Conservation (phyloP, 1,140 invertebrate species). For the Lepidurus packardi region DNA sequence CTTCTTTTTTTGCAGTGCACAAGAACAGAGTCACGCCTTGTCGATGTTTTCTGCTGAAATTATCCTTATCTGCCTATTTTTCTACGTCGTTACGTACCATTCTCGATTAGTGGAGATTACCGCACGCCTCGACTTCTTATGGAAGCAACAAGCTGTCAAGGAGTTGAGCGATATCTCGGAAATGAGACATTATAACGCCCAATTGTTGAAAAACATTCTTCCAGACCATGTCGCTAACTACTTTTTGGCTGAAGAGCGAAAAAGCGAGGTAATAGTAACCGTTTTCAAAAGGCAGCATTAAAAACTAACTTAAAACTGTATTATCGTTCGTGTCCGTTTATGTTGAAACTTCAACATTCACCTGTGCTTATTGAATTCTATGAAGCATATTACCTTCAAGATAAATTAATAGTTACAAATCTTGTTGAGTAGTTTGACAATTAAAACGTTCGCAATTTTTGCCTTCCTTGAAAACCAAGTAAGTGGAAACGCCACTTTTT, state of each 20-base stretch:
- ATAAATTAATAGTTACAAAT: no score
- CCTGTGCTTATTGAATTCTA: no score
- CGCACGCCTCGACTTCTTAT: constrained; percentile 84
- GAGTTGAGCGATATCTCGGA: constrained; percentile 88
- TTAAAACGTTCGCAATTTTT: not conserved
- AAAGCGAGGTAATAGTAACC: constrained; percentile 53
- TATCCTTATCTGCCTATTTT: constrained; percentile 70
- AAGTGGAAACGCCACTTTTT: constrained; percentile 6
- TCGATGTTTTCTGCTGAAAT: constrained; percentile 52
- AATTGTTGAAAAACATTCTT: constrained; percentile 85
- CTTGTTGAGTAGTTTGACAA: not conserved
- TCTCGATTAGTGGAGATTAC: constrained; percentile 84
- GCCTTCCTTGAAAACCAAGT: constrained; percentile 11
- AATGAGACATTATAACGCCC: constrained; percentile 74
- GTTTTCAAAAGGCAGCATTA: not conserved
- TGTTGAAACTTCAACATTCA: no score
- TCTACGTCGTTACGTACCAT: constrained; percentile 82
- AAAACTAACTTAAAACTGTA: not conserved
- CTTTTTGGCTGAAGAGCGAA: constrained; percentile 72
- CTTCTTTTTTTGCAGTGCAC: constrained; percentile 33
- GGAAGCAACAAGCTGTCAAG: constrained; percentile 86
- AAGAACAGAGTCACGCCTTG: constrained; percentile 45
- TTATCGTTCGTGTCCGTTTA: no score
- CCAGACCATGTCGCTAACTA: constrained; percentile 92
- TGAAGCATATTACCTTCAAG: no score